Evolutionary conservation across 2,888 invertebrate species (phyloP), one percentile per base, ranked within the genome.

Genomic region (Synanthedon tipuliformis): DNA sequence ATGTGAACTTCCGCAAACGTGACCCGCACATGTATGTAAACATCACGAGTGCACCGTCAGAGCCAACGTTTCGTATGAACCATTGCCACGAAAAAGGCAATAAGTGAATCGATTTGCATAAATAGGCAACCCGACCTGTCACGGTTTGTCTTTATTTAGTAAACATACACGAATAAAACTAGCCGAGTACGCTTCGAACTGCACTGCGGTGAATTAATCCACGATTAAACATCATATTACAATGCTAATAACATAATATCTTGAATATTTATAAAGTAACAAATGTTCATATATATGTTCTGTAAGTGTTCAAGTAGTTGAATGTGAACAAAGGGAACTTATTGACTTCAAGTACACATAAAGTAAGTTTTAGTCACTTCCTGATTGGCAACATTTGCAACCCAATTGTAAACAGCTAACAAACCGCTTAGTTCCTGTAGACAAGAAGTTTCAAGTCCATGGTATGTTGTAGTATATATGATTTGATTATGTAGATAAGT

Each of bases 41-140:
- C 66, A 71, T 64, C 65, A 66, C 69, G 70, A 71, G 71, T 75
- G 73, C 78, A 76, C 63, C 34, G 34, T 34, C 34, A 34, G 34
- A 34, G 34, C 10, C 58, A 57, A 67, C 60, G 60, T 59, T 61
- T 62, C 60, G 55, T 34, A 60, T 62, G 70, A 70, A 71, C 70
- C 71, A 74, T 71, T 64, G 56, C 61, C 61, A 66, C 71, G 55
- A 69, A 78, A 79, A 79, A 71, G 81, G 81, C 67, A 76, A 77
- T 71, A 78, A 78, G 73, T 73, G 65, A 68, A 68, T 64, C 52
- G 41, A 81, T 86, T 83, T 73, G 69, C 81, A 83, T 84, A 81
- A 18, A 75, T 69, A 66, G 62, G 65, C 65, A 63, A 64, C 59
- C 56, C 34, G 65, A 63, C 62, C 48, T 65, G 71, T 73, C 75